Percentiles rank a stretch among this genome's conserved stretches.
Evolutionary conservation across 2,797 vertebrate species (phyloP).

Genomic region (Eutrigla gurnardus): DNA sequence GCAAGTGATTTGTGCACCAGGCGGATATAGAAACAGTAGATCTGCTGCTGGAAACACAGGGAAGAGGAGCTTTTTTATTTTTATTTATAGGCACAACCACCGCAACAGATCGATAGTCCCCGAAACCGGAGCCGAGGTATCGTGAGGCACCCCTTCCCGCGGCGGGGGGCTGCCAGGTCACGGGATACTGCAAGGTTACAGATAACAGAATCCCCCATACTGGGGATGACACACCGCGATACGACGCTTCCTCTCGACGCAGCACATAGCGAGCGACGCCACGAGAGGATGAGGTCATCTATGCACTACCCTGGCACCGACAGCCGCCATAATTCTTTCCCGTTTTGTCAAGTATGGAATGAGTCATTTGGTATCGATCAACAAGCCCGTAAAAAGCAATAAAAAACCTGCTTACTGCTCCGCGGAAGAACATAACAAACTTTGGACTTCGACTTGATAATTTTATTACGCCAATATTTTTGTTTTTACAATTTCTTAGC

Average conservation of each 20-base stretch:
- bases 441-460: background rate
- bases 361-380: constrained; percentile 34
- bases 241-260: constrained; percentile 1
- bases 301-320: background rate
- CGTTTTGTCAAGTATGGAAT: constrained; percentile 3
- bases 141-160: constrained; percentile 46
- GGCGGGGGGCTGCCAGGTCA: constrained; percentile 50
- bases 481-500: constrained; percentile 7
- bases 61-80: constrained; percentile 50
- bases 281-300: background rate
- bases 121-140: constrained; percentile 42
- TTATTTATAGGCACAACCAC: constrained; percentile 58
- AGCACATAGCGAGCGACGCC: background rate
- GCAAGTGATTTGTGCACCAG: constrained; percentile 19
- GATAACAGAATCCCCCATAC: background rate
- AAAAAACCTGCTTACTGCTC: constrained; percentile 9
- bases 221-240: too few species aligned
- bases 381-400: constrained; percentile 36
- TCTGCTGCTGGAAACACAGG: constrained; percentile 6
- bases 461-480: constrained; percentile 22
- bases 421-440: constrained; percentile 23
- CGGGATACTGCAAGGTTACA: constrained; percentile 56
- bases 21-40: constrained; percentile 32
- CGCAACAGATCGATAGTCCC: constrained; percentile 68
- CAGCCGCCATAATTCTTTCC: background rate